These are phyloP conservation scores for Pterostichus niger DNA, from an alignment of 2,888 invertebrate species.

Conservation along the genomic window DNA sequence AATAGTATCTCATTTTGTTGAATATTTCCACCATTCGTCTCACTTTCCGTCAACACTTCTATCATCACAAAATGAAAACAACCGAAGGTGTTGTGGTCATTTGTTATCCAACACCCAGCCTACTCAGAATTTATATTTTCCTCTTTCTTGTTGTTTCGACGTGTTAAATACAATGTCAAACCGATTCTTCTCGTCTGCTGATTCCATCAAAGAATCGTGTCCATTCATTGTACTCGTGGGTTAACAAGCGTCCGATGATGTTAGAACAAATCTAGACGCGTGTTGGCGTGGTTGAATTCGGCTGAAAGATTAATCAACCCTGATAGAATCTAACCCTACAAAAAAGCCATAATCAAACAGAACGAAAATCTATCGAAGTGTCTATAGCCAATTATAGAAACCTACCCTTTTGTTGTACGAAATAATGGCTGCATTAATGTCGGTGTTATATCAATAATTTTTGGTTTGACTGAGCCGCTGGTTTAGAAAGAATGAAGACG, in stretches of 20 bases:
- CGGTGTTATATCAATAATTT: slow-evolving; percentile 61
- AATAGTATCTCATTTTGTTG: slow-evolving; percentile 43
- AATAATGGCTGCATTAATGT: slow-evolving; percentile 64
- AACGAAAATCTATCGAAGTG: slow-evolving; percentile 43
- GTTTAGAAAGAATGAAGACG: background rate
- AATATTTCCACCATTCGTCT: slow-evolving; percentile 47
- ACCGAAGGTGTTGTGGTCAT: slow-evolving; percentile 45
- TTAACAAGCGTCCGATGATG: slow-evolving; percentile 60
- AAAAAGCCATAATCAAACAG: slow-evolving; percentile 59
- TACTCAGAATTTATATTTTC: slow-evolving; percentile 48
- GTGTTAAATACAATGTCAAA: slow-evolving; percentile 66
- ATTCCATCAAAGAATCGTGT: slow-evolving; percentile 56
- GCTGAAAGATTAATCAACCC: slow-evolving; percentile 62
- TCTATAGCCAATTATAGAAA: slow-evolving; percentile 66
- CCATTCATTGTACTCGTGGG: slow-evolving; percentile 46
- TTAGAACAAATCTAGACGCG: slow-evolving; percentile 52
- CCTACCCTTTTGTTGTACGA: slow-evolving; percentile 65
- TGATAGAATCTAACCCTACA: slow-evolving; percentile 59
- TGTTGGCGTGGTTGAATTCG: slow-evolving; percentile 54
- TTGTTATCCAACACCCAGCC: slow-evolving; percentile 46
- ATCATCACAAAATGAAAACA: slow-evolving; percentile 35
- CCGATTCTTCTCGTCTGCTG: slow-evolving; percentile 42
- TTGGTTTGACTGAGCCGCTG: slow-evolving; percentile 23
- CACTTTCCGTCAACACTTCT: slow-evolving; percentile 45
- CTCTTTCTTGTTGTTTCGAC: slow-evolving; percentile 56